phyloP scores from a whole-genome alignment of 2,797 vertebrate genomes.

The Rhabdophis nuchalis region DNA sequence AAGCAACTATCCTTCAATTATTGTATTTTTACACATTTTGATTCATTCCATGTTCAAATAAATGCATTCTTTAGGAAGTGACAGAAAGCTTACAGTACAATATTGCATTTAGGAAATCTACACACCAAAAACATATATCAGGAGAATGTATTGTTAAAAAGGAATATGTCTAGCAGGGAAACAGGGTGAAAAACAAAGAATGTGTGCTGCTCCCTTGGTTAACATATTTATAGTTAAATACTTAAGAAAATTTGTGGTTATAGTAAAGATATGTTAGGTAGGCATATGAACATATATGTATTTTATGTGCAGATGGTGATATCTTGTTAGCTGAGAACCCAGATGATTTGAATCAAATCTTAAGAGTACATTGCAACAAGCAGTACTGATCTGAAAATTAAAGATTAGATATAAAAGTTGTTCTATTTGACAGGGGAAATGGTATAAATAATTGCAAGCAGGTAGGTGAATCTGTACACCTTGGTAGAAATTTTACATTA shows the following conservation, averaged over 20 bases:
- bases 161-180: neutral
- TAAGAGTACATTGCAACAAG: neutral
- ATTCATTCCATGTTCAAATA: neutral
- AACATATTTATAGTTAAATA: neutral
- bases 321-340: neutral
- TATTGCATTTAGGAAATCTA: neutral
- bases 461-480: neutral
- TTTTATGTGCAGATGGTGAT: neutral
- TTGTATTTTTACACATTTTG: neutral
- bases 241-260: neutral
- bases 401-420: neutral
- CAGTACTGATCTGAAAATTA: neutral
- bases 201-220: neutral
- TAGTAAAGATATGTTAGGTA: neutral
- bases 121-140: neutral
- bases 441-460: neutral
- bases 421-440: neutral
- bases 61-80: neutral
- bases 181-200: neutral
- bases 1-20: neutral
- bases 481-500: neutral
- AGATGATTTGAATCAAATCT: neutral
- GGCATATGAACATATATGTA: neutral
- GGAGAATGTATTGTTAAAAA: neutral
- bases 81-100: neutral